Percentiles rank a stretch among this genome's conserved stretches.
phyloP scores from a whole-genome alignment of 2,113 vertebrate species.

The Butastur rufipennis region DNA sequence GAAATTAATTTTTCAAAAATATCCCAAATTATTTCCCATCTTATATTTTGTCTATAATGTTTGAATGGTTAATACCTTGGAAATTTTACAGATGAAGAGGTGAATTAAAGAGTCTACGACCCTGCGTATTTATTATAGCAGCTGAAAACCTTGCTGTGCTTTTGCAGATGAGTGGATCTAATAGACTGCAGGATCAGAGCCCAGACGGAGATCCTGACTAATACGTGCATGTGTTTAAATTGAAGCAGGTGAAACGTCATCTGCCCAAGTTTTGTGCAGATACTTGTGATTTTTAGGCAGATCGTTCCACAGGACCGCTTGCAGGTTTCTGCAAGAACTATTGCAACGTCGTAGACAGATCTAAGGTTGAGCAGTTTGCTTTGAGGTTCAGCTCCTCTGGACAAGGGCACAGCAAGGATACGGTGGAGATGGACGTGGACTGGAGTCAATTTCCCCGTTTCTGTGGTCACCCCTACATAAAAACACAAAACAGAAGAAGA shows the following conservation, averaged over 20 bases:
- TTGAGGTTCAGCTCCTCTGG: background rate
- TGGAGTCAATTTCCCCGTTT: background rate
- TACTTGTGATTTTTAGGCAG: background rate
- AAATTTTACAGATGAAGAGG: background rate
- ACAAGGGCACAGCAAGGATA: background rate
- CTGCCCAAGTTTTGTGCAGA: background rate
- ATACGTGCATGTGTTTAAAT: background rate
- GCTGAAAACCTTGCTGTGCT: background rate
- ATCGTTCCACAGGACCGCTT: background rate
- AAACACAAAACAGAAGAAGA: background rate
- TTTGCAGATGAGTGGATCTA: background rate
- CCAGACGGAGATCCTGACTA: background rate
- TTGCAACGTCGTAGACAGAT: background rate
- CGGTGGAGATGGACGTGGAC: background rate
- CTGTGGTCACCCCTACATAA: background rate
- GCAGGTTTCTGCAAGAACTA: background rate
- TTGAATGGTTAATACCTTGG: background rate
- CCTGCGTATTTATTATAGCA: background rate
- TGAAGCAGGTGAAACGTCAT: background rate
- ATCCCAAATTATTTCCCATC: background rate
- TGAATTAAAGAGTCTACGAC: background rate
- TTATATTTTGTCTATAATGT: background rate
- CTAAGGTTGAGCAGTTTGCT: background rate
- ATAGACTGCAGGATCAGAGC: background rate
- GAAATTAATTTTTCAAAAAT: slow-evolving; percentile 2